Evolutionary conservation across 2,797 vertebrate genomes (phyloP).

Genomic region (Coregonus suidteri): DNA sequence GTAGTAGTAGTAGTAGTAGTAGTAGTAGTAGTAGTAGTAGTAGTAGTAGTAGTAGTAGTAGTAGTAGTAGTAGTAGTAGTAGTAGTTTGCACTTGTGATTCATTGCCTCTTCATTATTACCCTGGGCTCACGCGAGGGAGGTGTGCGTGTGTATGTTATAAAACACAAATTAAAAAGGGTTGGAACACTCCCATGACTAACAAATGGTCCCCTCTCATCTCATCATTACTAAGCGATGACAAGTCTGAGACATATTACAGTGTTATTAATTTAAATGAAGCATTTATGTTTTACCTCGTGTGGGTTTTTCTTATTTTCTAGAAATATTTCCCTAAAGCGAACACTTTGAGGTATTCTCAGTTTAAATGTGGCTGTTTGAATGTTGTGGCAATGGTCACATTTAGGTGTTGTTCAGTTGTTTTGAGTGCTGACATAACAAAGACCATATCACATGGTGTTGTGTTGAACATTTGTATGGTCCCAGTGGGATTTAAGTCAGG

Average conservation of each 20-base stretch:
- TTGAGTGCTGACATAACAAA: slow-evolving; percentile 10
- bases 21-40: slow-evolving; percentile 33
- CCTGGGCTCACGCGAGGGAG: slow-evolving; percentile 20
- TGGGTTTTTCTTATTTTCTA: neutral
- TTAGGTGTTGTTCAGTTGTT: neutral
- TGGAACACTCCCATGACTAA: slow-evolving; percentile 48
- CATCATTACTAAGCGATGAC: slow-evolving; percentile 11
- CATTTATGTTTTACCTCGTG: neutral
- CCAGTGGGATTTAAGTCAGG: neutral
- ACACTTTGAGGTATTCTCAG: neutral
- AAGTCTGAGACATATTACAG: slow-evolving; percentile 12
- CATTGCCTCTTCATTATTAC: slow-evolving; percentile 42
- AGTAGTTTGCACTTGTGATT: slow-evolving; percentile 43
- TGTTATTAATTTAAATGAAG: neutral
- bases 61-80: slow-evolving; percentile 58
- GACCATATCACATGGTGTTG: slow-evolving; percentile 52
- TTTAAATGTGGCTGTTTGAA: neutral
- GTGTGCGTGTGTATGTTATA: slow-evolving; percentile 18
- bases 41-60: slow-evolving; percentile 45
- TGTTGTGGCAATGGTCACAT: neutral
- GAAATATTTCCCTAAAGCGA: neutral
- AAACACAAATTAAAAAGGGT: slow-evolving; percentile 52
- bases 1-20: slow-evolving; percentile 48
- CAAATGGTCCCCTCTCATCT: slow-evolving; percentile 56
- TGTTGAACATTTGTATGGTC: neutral